Conservation (phyloP, 2,888 invertebrate genomes). For the Drosophila flavopinicola region DNA sequence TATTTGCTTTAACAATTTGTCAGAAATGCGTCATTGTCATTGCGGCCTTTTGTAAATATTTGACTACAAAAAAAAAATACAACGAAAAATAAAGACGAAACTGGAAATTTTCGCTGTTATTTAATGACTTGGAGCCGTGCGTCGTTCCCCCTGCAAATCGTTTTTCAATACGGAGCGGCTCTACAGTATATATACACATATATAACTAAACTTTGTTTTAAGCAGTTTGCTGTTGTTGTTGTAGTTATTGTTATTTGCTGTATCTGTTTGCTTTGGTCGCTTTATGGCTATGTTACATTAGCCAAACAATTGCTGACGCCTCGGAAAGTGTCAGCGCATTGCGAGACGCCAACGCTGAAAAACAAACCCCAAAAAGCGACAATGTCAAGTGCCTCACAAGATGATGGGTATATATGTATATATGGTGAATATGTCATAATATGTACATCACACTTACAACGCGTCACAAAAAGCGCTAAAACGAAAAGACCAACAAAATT, state of each 20-base stretch:
- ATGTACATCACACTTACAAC: constrained; percentile 10
- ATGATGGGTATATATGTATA: background rate
- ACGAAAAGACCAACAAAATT: constrained; percentile 13
- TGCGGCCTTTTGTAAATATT: constrained; percentile 63
- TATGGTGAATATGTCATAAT: constrained; percentile 23
- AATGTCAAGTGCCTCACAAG: constrained; percentile 50
- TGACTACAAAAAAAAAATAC: constrained; percentile 35
- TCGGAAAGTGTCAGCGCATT: constrained; percentile 20
- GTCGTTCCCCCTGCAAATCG: constrained; percentile 31
- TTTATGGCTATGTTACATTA: constrained; percentile 50
- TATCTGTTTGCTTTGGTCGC: constrained; percentile 38
- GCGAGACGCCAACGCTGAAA: constrained; percentile 31
- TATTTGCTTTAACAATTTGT: constrained; percentile 72
- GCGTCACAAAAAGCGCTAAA: constrained; percentile 18
- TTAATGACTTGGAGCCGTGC: constrained; percentile 26
- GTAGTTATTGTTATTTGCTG: constrained; percentile 18
- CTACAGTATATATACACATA: constrained; percentile 10
- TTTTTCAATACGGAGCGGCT: constrained; percentile 31
- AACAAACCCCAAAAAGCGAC: constrained; percentile 20
- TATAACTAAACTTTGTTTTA: constrained; percentile 36
- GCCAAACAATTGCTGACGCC: constrained; percentile 49
- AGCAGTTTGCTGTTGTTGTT: constrained; percentile 22
- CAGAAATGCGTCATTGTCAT: constrained; percentile 68
- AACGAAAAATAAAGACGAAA: constrained; percentile 33
- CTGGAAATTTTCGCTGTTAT: constrained; percentile 47